These are phyloP conservation scores for Ophioninae sp. DNA, from an alignment of 2,888 invertebrate species.

Conservation along the genomic window DNA sequence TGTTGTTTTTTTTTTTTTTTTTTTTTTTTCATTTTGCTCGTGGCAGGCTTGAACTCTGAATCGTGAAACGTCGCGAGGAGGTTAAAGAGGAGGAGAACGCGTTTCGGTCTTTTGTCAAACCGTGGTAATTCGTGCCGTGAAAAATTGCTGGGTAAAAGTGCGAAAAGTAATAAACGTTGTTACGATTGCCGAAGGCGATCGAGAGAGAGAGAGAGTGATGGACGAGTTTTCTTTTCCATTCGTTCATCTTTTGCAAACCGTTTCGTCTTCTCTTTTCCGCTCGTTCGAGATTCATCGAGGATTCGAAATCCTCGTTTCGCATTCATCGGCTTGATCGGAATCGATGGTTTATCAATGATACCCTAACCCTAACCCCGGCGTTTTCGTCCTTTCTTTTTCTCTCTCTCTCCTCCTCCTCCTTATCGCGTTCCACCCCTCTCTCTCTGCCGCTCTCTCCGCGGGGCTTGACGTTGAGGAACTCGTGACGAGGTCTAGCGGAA, in stretches of 20 bases:
- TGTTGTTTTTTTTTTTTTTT: no score
- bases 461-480: constrained; percentile 50
- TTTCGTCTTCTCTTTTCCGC: neutral
- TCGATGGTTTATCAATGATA: constrained; percentile 32
- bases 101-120: neutral
- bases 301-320: constrained; percentile 31
- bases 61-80: neutral
- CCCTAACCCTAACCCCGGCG: constrained; percentile 35
- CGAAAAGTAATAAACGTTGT: no score
- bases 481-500: constrained; percentile 40
- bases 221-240: no score
- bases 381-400: constrained; percentile 15
- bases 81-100: neutral
- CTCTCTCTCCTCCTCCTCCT: neutral
- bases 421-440: neutral
- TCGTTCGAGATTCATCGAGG: neutral
- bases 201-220: no score
- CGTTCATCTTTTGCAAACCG: neutral
- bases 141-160: no score
- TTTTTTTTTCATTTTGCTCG: neutral
- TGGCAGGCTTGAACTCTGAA: neutral
- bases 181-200: no score
- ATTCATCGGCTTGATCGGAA: constrained; percentile 21
- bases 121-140: no score
- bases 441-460: neutral